phyloP scores from a whole-genome alignment of 30 jellyfish, hydroid and myxozoan species.

The Clytia hemisphaerica region DNA sequence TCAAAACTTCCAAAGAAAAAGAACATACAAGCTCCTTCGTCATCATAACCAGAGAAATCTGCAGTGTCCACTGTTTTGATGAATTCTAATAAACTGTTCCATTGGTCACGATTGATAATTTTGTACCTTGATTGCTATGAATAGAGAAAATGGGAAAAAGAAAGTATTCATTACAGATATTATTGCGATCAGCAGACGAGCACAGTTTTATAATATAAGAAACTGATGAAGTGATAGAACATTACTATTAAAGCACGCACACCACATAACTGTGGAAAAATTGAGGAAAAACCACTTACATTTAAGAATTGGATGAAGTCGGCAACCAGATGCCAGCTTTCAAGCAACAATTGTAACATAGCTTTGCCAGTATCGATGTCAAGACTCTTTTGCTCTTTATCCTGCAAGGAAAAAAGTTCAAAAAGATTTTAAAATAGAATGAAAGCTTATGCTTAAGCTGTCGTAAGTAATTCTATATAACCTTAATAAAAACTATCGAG shows the following conservation, averaged over 20 bases:
- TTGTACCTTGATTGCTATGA: constrained; percentile 86
- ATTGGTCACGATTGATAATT: constrained; percentile 88
- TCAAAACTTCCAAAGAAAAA: not conserved
- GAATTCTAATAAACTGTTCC: constrained; percentile 95
- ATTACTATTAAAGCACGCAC: too few species aligned
- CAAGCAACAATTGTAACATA: constrained; percentile 69
- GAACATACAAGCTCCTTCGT: constrained; percentile 93
- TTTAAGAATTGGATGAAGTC: constrained; percentile 57
- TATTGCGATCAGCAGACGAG: too few species aligned
- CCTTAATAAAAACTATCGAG: too few species aligned
- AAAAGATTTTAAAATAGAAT: too few species aligned
- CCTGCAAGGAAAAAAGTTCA: constrained; percentile 42
- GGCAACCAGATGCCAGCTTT: constrained; percentile 61
- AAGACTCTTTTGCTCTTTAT: constrained; percentile 83
- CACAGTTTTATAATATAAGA: too few species aligned
- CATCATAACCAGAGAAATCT: constrained; percentile 64
- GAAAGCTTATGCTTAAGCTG: not conserved
- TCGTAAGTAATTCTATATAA: not conserved
- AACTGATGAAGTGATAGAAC: too few species aligned
- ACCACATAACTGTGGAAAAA: too few species aligned
- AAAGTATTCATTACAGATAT: too few species aligned
- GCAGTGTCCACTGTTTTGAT: constrained; percentile 80
- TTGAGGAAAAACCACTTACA: constrained; percentile 48
- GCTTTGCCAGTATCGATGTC: constrained; percentile 92
- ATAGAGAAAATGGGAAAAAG: too few species aligned